Percentiles rank a stretch among this genome's conserved stretches.
These are phyloP conservation scores for Hofmannophila pseudospretella DNA, from an alignment of 2,888 invertebrate genomes.

Conservation along the genomic window DNA sequence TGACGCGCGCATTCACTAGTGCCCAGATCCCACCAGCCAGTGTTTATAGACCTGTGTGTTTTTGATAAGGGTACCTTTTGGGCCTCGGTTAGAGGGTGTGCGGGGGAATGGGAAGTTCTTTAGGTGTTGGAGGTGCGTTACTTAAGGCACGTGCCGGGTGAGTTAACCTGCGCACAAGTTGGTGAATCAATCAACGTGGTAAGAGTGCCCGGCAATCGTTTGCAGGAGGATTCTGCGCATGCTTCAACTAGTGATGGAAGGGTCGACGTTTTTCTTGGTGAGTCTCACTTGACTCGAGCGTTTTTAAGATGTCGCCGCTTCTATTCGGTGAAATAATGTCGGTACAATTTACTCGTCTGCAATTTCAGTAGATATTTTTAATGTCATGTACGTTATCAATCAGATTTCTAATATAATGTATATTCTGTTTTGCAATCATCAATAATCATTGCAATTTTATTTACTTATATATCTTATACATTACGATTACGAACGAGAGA, in stretches of 20 bases:
- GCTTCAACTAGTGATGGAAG: constrained; percentile 50
- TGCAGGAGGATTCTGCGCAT: constrained; percentile 44
- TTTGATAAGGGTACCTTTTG: constrained; percentile 18
- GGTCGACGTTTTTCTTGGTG: constrained; percentile 20
- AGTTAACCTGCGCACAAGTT: constrained; percentile 70
- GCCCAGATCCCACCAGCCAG: constrained; percentile 35
- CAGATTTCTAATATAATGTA: too few relatives aligned
- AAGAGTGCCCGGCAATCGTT: constrained; percentile 57
- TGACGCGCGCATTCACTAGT: constrained; percentile 29
- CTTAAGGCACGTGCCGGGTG: constrained; percentile 28
- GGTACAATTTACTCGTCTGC: too few relatives aligned
- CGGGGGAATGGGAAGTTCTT: constrained; percentile 25
- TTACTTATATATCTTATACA: too few relatives aligned
- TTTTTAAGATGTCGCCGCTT: too few relatives aligned
- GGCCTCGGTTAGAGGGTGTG: constrained; percentile 13
- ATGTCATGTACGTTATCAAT: too few relatives aligned
- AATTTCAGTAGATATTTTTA: too few relatives aligned
- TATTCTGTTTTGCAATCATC: too few relatives aligned
- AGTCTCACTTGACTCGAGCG: constrained; percentile 3
- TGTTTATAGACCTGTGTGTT: constrained; percentile 27
- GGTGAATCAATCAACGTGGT: constrained; percentile 70
- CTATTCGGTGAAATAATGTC: too few relatives aligned
- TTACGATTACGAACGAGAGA: too few relatives aligned
- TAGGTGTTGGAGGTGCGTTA: constrained; percentile 39
- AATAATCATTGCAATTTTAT: too few relatives aligned